These are phyloP conservation scores for Brachypteracias leptosomus DNA, from an alignment of 2,113 vertebrate genomes.

Conservation along the genomic window DNA sequence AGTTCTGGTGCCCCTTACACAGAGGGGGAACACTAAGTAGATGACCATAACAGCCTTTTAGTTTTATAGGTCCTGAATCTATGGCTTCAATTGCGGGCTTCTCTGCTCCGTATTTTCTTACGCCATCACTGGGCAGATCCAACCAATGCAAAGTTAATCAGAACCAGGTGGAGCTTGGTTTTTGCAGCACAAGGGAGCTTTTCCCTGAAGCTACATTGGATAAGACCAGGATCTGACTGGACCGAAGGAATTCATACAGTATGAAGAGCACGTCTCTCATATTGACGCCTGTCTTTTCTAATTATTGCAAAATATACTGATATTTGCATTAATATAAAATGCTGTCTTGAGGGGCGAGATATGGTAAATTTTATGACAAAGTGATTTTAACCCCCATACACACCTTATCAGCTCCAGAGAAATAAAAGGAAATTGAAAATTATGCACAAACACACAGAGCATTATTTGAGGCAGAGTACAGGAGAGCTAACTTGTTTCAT, in stretches of 20 bases:
- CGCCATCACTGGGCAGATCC: constrained; percentile 44
- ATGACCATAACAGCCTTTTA: constrained; percentile 44
- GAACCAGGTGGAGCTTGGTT: constrained; percentile 45
- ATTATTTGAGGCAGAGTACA: neutral
- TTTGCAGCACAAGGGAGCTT: constrained; percentile 36
- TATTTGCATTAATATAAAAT: neutral
- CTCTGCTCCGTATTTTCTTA: constrained; percentile 45
- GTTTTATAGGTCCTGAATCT: constrained; percentile 54
- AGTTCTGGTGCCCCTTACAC: neutral
- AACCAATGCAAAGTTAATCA: constrained; percentile 26
- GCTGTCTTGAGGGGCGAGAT: neutral
- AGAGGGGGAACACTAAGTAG: neutral
- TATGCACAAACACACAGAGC: neutral
- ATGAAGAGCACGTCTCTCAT: neutral
- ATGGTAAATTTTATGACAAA: neutral
- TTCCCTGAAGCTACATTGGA: constrained; percentile 36
- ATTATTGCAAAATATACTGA: neutral
- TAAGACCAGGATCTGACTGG: neutral
- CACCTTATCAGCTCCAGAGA: neutral
- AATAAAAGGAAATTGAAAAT: constrained; percentile 3
- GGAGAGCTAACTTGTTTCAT: neutral
- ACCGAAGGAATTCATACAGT: neutral
- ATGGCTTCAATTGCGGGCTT: constrained; percentile 35
- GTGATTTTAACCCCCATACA: neutral
- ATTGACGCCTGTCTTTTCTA: neutral